Conservation (phyloP, 2,797 vertebrate species). For the Aythya fuligula region DNA sequence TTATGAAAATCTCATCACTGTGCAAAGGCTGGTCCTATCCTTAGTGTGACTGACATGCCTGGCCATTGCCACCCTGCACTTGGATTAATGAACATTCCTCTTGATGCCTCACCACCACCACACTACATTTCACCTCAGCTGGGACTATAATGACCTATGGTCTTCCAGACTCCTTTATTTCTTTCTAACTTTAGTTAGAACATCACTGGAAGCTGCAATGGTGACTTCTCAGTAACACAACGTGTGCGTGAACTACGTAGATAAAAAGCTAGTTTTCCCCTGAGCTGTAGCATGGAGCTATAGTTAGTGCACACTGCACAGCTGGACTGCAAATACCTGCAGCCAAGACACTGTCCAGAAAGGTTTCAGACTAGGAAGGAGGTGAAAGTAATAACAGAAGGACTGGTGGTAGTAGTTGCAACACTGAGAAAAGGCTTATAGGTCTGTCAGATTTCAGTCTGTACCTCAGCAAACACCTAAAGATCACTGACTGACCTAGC, state of each 20-base stretch:
- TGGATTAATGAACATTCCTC: not conserved
- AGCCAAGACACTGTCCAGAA: not conserved
- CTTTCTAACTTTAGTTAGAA: not conserved
- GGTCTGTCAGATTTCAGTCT: not conserved
- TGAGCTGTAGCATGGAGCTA: not conserved
- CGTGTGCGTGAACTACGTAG: fast-evolving
- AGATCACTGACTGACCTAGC: not conserved
- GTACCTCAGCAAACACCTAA: not conserved
- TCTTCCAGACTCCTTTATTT: not conserved
- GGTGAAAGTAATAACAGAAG: not conserved
- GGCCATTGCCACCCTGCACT: not conserved
- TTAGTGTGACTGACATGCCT: not conserved
- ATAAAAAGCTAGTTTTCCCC: fast-evolving
- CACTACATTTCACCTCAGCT: not conserved
- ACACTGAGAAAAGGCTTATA: not conserved
- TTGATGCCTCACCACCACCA: not conserved
- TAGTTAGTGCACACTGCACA: not conserved
- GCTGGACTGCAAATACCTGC: not conserved
- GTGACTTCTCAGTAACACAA: not conserved
- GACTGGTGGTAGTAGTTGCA: not conserved
- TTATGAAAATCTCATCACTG: not conserved
- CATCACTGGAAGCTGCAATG: not conserved
- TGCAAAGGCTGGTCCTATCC: not conserved
- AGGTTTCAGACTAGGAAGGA: not conserved
- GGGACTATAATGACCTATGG: not conserved